Base-by-base conservation (phyloP, 1,140 invertebrate species). In the Drosophila seguyi region DNA sequence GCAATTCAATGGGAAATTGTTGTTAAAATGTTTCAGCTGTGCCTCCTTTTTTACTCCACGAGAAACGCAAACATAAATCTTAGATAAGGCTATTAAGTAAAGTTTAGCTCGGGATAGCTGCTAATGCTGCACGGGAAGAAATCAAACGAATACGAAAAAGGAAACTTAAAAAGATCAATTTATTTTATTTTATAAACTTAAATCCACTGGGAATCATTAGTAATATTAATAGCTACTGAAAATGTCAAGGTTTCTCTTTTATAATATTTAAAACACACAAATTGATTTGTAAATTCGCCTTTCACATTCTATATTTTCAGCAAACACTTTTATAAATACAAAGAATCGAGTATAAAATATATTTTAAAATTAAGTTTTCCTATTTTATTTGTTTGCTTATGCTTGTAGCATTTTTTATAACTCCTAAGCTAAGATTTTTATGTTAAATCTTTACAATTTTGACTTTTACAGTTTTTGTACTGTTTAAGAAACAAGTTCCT, bases 61-160 rank as follows among this genome's bases (percentile, higher is more conserved):
- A 67, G 27, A 57, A 72, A 69, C 65, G 52, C 38, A 45, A 71
- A 29, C 65, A 50, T 47, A 45, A 77, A 69, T 68, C 63, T 77
- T 29, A 77, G 41, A 77, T 68, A 68, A 77, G 50, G 31, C 48
- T 67, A 55, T 75, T 75, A 39, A 68, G 39, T 29, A 45, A 27
- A 68, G 56, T 68, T 68, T 47, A 73, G 50, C 34, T 57, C 44
- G 41, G 36, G 5, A 50, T 74, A 63, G 36, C 6, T 6, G 18
- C 42, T 65, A 45, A 38, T n/a, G 29, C 29, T 6, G 36, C 36
- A 62, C 41, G 36, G 57, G 20, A 57, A 18, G 6, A 67, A 67
- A 67, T 20, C 3, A 39, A 62, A 20, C 8, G 14, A 16, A 31
- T 6, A 1, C 0, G 2, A 1, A n/a, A 8, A 0, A 2, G 2